A percentile compares a stretch with the other conserved stretches of the same genome.
Conservation (phyloP, 2,797 vertebrate genomes). For the Aphelocoma californica region DNA sequence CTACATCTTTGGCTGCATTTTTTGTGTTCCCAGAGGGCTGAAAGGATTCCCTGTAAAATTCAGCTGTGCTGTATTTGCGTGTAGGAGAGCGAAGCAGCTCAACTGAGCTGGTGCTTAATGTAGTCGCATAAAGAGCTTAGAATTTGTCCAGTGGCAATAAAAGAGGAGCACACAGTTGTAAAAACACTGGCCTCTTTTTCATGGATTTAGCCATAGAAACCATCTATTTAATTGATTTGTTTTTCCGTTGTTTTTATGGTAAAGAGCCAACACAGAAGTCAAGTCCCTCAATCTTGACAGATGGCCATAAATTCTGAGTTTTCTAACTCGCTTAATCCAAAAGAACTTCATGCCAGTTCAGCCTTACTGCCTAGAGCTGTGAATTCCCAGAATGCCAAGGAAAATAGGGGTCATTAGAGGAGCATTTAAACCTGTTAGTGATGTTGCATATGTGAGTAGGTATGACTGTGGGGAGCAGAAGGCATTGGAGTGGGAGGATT, state of each 20-base stretch:
- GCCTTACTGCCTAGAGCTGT: background rate
- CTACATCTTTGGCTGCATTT: background rate
- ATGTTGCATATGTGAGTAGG: background rate
- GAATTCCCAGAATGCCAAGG: background rate
- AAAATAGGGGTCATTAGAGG: background rate
- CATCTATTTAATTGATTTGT: background rate
- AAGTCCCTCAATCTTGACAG: background rate
- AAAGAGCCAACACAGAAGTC: background rate
- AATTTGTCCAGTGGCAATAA: background rate
- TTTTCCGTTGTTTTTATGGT: background rate
- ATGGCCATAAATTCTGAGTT: background rate
- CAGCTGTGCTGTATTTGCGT: background rate
- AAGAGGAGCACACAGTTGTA: background rate
- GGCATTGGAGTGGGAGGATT: background rate
- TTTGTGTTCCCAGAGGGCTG: background rate
- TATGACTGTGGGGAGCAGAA: background rate
- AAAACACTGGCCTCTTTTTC: background rate
- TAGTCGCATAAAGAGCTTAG: background rate
- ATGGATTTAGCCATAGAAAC: background rate
- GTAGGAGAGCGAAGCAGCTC: background rate
- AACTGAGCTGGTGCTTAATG: background rate
- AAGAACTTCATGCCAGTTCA: background rate
- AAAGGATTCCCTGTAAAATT: constrained; percentile 34
- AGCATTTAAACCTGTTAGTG: background rate
- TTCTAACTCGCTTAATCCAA: background rate